Percentiles rank a stretch among this genome's conserved stretches.
Evolutionary conservation across 2,113 vertebrate genomes (phyloP).

Genomic region (Phocoena phocoena): DNA sequence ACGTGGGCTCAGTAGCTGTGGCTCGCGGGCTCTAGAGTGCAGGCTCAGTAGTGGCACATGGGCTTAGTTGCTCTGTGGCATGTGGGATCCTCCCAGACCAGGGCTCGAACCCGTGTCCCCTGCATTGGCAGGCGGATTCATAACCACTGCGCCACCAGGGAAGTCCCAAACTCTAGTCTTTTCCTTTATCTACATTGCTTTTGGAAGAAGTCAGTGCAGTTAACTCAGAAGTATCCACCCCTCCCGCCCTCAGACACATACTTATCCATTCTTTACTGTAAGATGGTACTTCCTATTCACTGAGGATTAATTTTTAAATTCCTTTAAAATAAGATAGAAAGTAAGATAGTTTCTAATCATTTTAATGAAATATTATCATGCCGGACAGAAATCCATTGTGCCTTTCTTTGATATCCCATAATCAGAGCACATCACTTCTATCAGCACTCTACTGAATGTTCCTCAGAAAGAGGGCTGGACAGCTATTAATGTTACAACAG

Average conservation of each 20-base stretch:
- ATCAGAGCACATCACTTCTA: not conserved
- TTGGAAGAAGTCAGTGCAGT: not conserved
- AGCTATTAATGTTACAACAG: not conserved
- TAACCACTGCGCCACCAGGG: too few species aligned
- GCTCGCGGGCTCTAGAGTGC: too few species aligned
- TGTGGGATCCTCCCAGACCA: too few species aligned
- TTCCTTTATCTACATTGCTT: not conserved
- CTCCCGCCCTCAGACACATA: not conserved
- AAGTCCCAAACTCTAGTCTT: not conserved
- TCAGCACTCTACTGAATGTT: not conserved
- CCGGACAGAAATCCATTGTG: not conserved
- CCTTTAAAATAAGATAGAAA: not conserved
- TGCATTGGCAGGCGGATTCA: too few species aligned
- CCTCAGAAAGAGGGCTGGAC: not conserved
- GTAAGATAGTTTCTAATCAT: slow-evolving; percentile 38
- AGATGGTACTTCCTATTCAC: not conserved
- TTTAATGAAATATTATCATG: not conserved
- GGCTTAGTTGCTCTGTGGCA: too few species aligned
- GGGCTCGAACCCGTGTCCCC: too few species aligned
- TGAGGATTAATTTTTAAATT: not conserved
- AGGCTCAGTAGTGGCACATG: too few species aligned
- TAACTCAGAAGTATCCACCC: not conserved
- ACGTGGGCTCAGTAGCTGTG: too few species aligned
- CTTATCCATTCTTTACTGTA: not conserved
- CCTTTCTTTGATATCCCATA: not conserved